Conservation (phyloP, 2,797 vertebrate species). For the Pipistrellus nathusii region DNA sequence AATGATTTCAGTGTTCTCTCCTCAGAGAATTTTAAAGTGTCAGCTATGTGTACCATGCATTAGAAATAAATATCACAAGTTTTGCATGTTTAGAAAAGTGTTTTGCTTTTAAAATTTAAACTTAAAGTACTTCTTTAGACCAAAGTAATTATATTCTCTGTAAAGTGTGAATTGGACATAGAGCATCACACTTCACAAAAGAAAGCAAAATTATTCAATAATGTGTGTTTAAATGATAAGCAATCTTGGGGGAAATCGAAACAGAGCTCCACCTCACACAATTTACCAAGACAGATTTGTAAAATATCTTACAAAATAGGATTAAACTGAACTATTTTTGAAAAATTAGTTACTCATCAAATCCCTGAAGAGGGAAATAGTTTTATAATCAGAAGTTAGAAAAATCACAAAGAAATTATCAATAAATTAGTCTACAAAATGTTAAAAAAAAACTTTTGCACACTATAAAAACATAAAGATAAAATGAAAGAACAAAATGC, state of each 20-base stretch:
- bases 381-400: constrained; percentile 34
- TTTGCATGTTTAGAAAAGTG: not conserved
- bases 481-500: not conserved
- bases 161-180: constrained; percentile 42
- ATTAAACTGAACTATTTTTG: constrained; percentile 39
- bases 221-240: constrained; percentile 63
- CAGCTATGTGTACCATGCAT: not conserved
- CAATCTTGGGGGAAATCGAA: constrained; percentile 56
- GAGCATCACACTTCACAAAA: not conserved
- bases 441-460: not conserved
- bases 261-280: constrained; percentile 47
- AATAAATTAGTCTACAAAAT: not conserved
- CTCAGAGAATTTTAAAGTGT: constrained; percentile 42
- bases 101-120: constrained; percentile 31
- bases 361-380: not conserved
- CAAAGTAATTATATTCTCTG: not conserved
- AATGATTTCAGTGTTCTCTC: constrained; percentile 32
- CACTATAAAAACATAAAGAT: not conserved
- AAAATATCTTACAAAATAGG: too few species aligned
- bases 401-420: constrained; percentile 35
- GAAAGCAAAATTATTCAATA: constrained; percentile 42
- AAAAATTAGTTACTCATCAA: not conserved
- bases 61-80: constrained; percentile 39
- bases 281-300: constrained; percentile 20
- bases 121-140: not conserved